Evolutionary conservation across 2,888 invertebrate genomes (phyloP), one percentile per base, ranked within the genome.

Genomic region (Campoletis raptor): DNA sequence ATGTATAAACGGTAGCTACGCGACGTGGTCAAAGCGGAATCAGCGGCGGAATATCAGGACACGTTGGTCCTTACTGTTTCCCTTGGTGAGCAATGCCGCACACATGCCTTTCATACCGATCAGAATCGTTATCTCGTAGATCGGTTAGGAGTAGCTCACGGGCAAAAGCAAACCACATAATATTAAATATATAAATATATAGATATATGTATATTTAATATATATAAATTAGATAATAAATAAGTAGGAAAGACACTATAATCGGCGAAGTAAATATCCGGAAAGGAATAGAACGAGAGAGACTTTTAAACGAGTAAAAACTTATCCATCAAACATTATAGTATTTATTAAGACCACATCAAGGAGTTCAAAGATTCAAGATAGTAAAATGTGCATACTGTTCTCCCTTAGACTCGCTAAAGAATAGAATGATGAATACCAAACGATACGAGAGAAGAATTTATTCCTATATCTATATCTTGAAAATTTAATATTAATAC

Each of bases 211-310:
- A 24, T 57, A 57, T 57, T 57, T 52, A 18, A 57, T 66, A 54
- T 45, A 61, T 57, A 78, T 42, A 64, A 64, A 66, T 66, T 66
- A 77, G 64, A 66, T 66, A 66, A 64, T 30, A 66, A 66, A 66
- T 15, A 18, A 76, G 48, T 30, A 36, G 69, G 61, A 76, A 76
- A 80, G 40, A 36, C 40, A 37, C 61, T 30, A 42, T 21, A 24
- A 36, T 42, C 57, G 89, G 88, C 89, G 89, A 91, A 90, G 91
- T 87, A 90, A 90, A 90, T 91, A 90, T 90, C 90, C 91, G 90
- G 89, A 70, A 78, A 89, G 87, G 89, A 90, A 91, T 89, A 90
- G 90, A 90, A 89, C 85, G 69, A 86, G 83, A 87, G 81, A 81
- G 88, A 91, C 89, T 72, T 72, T 40, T 85, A 87, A 87, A 87